These are phyloP conservation scores for Progne subis DNA, from an alignment of 2,113 vertebrate species.

Conservation along the genomic window DNA sequence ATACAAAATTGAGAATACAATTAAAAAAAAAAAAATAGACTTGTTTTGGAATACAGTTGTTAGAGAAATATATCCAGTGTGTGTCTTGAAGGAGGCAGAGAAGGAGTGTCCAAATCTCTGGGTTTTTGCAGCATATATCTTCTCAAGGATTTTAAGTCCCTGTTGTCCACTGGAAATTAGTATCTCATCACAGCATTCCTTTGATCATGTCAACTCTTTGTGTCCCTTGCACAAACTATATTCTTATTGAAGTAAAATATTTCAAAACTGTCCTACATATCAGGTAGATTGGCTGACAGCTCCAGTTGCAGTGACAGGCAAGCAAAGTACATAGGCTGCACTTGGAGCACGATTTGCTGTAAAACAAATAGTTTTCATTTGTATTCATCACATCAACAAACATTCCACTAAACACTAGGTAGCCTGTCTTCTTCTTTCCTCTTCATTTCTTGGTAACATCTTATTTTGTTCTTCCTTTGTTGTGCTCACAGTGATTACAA, in stretches of 20 bases:
- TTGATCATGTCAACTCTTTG: neutral
- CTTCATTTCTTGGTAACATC: neutral
- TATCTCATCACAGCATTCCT: neutral
- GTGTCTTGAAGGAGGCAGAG: neutral
- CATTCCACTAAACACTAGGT: neutral
- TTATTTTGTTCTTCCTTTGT: neutral
- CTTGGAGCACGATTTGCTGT: neutral
- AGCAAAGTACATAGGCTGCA: neutral
- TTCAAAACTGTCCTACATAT: neutral
- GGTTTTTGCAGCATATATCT: neutral
- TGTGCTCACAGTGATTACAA: neutral
- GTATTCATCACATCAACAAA: neutral
- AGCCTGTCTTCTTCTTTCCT: neutral
- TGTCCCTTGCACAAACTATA: neutral
- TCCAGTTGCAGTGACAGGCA: neutral
- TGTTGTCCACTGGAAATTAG: neutral
- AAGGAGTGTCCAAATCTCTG: neutral
- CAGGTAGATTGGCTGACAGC: neutral
- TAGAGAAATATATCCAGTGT: neutral
- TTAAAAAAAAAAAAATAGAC: rapidly evolving
- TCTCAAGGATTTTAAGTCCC: neutral
- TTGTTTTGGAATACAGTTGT: neutral
- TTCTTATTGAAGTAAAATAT: neutral
- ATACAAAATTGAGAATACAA: neutral
- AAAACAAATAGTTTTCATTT: neutral